Base-by-base conservation (phyloP, 2,888 invertebrate species). In the Augochlorella aurata region DNA sequence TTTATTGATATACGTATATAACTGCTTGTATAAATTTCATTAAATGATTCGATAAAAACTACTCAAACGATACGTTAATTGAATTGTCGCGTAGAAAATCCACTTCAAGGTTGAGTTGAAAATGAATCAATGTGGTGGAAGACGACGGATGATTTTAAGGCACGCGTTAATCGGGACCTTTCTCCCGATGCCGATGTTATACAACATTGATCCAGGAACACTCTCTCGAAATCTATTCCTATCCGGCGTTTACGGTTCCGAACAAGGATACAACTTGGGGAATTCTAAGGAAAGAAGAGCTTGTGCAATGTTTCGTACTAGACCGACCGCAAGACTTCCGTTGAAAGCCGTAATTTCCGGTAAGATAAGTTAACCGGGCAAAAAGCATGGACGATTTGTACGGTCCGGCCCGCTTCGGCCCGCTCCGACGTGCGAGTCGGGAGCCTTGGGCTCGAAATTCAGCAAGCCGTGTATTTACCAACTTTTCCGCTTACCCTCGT, bases 361-460 rank as follows among this genome's bases (percentile, higher is more conserved):
- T 18, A 67, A 83, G 87, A 87, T 87, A 87, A 86, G 84, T 83
- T 83, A 77, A 81, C 67, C 65, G 81, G 69, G 73, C 77, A 74
- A 82, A 72, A 85, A 77, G 54, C 78, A 47, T 68, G 49, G 74
- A 49, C 79, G 74, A 61, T 74, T 80, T 54, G 69, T 68, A 58
- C 24, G 63, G 63, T 68, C 44, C 67, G 29, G 44, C 54, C 71
- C 63, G 44, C 66, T 49, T n/a, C 52, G 38, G 38, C 38, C 38
- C 38, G 38, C 38, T 38, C 3, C 38, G 66, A 81, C 67, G 77
- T 54, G 69, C 71, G 52, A 69, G 58, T 66, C 12, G 24, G 50
- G 21, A 82, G 74, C 85, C 87, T 86, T 89, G 89, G 85, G 81
- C 85, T 84, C 66, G 81, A 89, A 89, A 89, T 85, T 80, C 84